Base-by-base conservation (phyloP, 2,888 invertebrate genomes). In the Physocephala rufipes region DNA sequence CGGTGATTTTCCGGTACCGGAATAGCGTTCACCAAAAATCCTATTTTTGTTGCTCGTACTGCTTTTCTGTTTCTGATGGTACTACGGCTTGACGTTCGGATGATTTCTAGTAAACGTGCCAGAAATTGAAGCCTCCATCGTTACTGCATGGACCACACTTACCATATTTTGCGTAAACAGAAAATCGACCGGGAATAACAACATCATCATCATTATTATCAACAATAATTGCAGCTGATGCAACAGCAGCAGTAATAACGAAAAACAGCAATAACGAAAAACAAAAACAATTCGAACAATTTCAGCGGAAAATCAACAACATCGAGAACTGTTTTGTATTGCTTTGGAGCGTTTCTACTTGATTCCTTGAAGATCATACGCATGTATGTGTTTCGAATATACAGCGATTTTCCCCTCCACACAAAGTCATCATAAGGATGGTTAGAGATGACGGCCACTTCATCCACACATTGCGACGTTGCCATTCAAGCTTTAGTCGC, bases 171-270 rank as follows among this genome's bases (percentile, higher is more conserved):
- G 68, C 71, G 66, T 71, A 71, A 71, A 71, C 73, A 68, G 73
- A 71, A 71, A 71, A 71, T 73, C 70, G 71, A 71, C 71, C 71
- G 71, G 71, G 71, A 73, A 63, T 55, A 70, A 63, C 72, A 70
- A 67, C 59, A 55, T 30, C 51, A 68, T 19, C 68, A 62, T 49
- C 62, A 30, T n/a, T n/a, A n/a, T n/a, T n/a, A n/a, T n/a, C 59
- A 59, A 45, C 64, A 58, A 36, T 9, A 36, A 36, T 9, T 7
- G 45, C 21, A 43, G 19, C 24, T 19, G 45, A 62, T 21, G 24
- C 16, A 53, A 51, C 65, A 43, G 30, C 28, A 2, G 30, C 28
- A 7, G 28, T 19, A 24, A 24, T 53, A 30, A 36, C 66, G 21
- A n/a, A 36, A 30, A 43, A 36, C 66, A 66, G 12, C 64, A 45